Percentiles rank a stretch among this genome's conserved stretches.
phyloP scores from a whole-genome alignment of 2,888 invertebrate species.

The Drosophila eohydei region DNA sequence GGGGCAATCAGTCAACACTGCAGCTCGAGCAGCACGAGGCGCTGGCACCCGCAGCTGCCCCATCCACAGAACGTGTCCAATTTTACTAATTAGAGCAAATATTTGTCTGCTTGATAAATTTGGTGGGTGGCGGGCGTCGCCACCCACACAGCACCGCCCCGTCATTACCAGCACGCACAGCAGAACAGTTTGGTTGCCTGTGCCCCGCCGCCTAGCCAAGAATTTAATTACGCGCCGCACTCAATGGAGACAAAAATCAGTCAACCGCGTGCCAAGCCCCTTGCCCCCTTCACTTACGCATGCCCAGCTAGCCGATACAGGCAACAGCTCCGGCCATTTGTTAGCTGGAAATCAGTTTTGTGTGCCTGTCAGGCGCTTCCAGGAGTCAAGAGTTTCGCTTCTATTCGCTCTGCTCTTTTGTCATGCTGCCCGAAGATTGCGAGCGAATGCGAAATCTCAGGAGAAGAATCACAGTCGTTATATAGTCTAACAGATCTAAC shows the following conservation, averaged over 20 bases:
- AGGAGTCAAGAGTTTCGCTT: neutral
- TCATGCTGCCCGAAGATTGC: too few relatives aligned
- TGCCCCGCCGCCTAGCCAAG: conserved; percentile 11
- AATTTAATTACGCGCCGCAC: conserved; percentile 59
- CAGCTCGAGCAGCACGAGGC: conserved; percentile 8
- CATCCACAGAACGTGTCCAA: conserved; percentile 54
- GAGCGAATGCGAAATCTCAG: conserved; percentile 17
- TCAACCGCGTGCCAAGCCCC: conserved; percentile 17
- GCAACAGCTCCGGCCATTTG: conserved; percentile 8
- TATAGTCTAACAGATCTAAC: too few relatives aligned
- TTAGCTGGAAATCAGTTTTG: conserved; percentile 48
- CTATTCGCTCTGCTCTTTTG: neutral
- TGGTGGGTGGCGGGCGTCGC: conserved; percentile 20
- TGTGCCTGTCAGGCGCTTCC: conserved; percentile 21
- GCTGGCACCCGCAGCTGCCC: conserved; percentile 17
- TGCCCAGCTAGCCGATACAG: neutral
- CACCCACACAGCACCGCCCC: conserved; percentile 31
- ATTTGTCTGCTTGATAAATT: conserved; percentile 62
- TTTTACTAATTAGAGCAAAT: conserved; percentile 66
- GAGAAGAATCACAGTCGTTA: too few relatives aligned
- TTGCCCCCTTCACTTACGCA: neutral
- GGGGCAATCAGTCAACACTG: conserved; percentile 58
- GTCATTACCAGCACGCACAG: conserved; percentile 61
- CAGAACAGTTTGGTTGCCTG: conserved; percentile 8
- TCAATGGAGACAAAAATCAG: conserved; percentile 55